Conservation (phyloP, 2,797 vertebrate genomes). For the Diplodus sargus region DNA sequence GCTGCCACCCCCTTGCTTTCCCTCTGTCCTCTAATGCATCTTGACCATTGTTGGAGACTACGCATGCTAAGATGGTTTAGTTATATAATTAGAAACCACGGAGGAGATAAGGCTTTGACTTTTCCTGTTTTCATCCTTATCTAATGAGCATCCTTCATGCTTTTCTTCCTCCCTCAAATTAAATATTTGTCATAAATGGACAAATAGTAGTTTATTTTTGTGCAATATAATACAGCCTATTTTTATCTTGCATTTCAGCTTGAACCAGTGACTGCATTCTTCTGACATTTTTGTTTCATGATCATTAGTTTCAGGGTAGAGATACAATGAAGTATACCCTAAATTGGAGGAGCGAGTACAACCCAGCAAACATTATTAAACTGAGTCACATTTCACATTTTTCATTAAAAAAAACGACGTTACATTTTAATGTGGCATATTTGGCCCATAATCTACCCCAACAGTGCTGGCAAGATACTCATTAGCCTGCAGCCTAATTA, state of each 20-base stretch:
- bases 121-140: slow-evolving; percentile 33
- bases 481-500: slow-evolving; percentile 12
- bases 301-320: slow-evolving; percentile 25
- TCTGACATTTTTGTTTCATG: slow-evolving; percentile 29
- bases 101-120: slow-evolving; percentile 32
- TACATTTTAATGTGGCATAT: slow-evolving; percentile 21
- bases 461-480: background rate
- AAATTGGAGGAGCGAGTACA: slow-evolving; percentile 13
- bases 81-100: slow-evolving; percentile 46
- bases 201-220: background rate
- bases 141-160: background rate
- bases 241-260: background rate
- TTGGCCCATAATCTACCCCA: slow-evolving; percentile 2
- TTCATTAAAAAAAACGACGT: slow-evolving; percentile 13
- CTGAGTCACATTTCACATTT: slow-evolving; percentile 18
- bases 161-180: background rate
- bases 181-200: background rate
- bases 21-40: slow-evolving; percentile 44
- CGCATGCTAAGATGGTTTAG: slow-evolving; percentile 38
- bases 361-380: slow-evolving; percentile 22
- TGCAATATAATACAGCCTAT: background rate
- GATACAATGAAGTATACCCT: slow-evolving; percentile 8
- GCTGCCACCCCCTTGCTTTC: slow-evolving; percentile 25
- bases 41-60: slow-evolving; percentile 43
- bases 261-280: slow-evolving; percentile 45